Evolutionary conservation across 1,140 invertebrate species (phyloP).

Genomic region (Drosophila varians): DNA sequence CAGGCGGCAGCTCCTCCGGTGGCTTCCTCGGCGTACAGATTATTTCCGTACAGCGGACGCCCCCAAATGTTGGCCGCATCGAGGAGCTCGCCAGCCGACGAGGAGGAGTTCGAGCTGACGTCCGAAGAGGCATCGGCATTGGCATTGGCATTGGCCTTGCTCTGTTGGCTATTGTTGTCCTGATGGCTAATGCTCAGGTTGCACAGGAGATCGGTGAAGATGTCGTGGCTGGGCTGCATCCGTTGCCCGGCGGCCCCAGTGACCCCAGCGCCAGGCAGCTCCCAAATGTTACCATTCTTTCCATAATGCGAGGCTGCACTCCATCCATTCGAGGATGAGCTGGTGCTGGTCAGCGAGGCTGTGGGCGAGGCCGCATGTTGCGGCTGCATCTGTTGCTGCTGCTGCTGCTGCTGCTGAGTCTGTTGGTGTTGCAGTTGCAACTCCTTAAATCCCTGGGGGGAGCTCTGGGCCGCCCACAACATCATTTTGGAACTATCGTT

Average conservation of each 20-base stretch:
- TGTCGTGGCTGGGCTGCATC: slow-evolving; percentile 48
- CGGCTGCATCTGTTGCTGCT: slow-evolving; percentile 11
- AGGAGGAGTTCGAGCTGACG: slow-evolving; percentile 73
- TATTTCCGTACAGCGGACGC: slow-evolving; percentile 24
- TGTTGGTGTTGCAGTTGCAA: slow-evolving; percentile 14
- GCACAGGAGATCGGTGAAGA: slow-evolving; percentile 79
- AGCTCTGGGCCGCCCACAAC: slow-evolving; percentile 67
- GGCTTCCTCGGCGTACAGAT: slow-evolving; percentile 53
- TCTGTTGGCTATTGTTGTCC: slow-evolving; percentile 29
- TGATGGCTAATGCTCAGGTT: slow-evolving; percentile 60
- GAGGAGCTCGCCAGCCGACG: slow-evolving; percentile 57
- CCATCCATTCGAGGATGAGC: slow-evolving; percentile 36
- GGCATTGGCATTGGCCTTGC: slow-evolving; percentile 28
- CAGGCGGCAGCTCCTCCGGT: slow-evolving; percentile 82
- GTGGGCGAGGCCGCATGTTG: slow-evolving; percentile 64
- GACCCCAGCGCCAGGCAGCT: slow-evolving; percentile 53
- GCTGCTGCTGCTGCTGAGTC: slow-evolving; percentile 2
- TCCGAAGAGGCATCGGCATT: slow-evolving; percentile 51
- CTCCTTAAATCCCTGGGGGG: slow-evolving; percentile 70
- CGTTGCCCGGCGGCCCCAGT: slow-evolving; percentile 10
- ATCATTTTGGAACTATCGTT: slow-evolving; percentile 70
- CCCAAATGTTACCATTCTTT: slow-evolving; percentile 76
- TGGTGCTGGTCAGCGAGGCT: slow-evolving; percentile 63
- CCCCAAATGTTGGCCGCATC: slow-evolving; percentile 66
- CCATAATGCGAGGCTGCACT: slow-evolving; percentile 54